Evolutionary conservation across 2,113 vertebrate species (phyloP), one percentile per base, ranked within the genome.

Genomic region (Procavia capensis): DNA sequence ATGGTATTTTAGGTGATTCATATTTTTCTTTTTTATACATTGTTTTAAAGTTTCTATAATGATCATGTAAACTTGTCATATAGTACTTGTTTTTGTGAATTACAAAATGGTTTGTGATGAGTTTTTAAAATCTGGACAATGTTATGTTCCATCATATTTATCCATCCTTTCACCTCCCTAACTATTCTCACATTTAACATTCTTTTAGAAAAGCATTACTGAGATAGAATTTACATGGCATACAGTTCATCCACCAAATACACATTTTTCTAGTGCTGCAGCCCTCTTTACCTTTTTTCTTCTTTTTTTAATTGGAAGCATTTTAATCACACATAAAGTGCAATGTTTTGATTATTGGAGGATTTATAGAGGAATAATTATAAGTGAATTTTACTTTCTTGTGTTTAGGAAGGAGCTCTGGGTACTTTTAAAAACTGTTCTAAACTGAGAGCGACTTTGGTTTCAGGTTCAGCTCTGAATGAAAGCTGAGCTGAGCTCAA

Each of bases 401-500:
- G 1, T 25, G 29, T 86, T 93, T 88, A n/a, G 29, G 41, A 85
- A 88, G 36, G 91, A 47, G 3, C 59, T 61, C 80, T 54, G 45
- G 13, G n/a, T 74, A 47, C 22, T 63, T 89, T 89, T 72, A 79
- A 75, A 94, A 64, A 85, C n/a, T 25, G 34, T 81, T 85, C 47
- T 36, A 74, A 79, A 72, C 34, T 81, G 43, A 78, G 45, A 47
- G 45, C 17, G 13, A 29, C 50, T 78, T 47, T 31, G 68, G 29
- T 43, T 85, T 91, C 36, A 59, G 64, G 31, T 39, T 20, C 31
- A 59, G 43, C 39, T 66, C 20, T 61, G 20, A 25, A 72, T 64
- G 27, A 93, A 88, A 91, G 59, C 8, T 72, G 57, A 86, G 79
- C 43, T 91, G 79, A 89, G 27, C 90, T 96, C 66, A 9, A 24